Evolutionary conservation across 2,113 vertebrate genomes (phyloP).

Genomic region (Phrynosoma blainvillii): DNA sequence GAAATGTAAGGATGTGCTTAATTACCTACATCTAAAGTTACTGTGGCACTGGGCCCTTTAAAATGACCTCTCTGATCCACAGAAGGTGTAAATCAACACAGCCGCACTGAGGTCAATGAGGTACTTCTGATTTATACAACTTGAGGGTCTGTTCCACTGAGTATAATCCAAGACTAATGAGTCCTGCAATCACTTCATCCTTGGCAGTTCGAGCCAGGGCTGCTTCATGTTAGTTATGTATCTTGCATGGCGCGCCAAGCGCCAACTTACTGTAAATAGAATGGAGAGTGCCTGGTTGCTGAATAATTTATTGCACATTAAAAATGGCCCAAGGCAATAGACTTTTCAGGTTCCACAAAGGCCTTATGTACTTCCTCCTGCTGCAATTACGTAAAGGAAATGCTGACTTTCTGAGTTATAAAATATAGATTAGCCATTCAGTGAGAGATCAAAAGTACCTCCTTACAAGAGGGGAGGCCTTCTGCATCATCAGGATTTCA

Average conservation of each 20-base stretch:
- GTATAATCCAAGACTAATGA: constrained; percentile 36
- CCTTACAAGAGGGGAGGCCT: not conserved
- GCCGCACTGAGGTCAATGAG: constrained; percentile 37
- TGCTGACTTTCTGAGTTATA: constrained; percentile 69
- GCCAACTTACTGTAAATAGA: constrained; percentile 75
- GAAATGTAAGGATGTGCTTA: constrained; percentile 30
- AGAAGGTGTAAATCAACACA: constrained; percentile 32
- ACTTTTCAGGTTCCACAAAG: constrained; percentile 70
- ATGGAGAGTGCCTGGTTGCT: constrained; percentile 64
- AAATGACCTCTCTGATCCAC: constrained; percentile 36
- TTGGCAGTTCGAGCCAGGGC: constrained; percentile 35
- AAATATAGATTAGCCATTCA: constrained; percentile 74
- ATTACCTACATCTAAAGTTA: constrained; percentile 25
- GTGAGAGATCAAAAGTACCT: constrained; percentile 43
- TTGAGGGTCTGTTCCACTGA: constrained; percentile 31
- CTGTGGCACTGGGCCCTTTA: constrained; percentile 6
- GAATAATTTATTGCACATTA: constrained; percentile 79
- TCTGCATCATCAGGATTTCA: constrained; percentile 41
- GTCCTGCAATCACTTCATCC: constrained; percentile 58
- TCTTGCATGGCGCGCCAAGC: constrained; percentile 56
- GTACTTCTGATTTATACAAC: constrained; percentile 42
- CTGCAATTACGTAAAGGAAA: constrained; percentile 73
- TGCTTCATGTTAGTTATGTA: constrained; percentile 56
- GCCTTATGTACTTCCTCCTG: constrained; percentile 61
- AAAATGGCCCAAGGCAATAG: constrained; percentile 69